These are phyloP conservation scores for Drosophila anomalata DNA, from an alignment of 2,888 invertebrate genomes.

Conservation along the genomic window DNA sequence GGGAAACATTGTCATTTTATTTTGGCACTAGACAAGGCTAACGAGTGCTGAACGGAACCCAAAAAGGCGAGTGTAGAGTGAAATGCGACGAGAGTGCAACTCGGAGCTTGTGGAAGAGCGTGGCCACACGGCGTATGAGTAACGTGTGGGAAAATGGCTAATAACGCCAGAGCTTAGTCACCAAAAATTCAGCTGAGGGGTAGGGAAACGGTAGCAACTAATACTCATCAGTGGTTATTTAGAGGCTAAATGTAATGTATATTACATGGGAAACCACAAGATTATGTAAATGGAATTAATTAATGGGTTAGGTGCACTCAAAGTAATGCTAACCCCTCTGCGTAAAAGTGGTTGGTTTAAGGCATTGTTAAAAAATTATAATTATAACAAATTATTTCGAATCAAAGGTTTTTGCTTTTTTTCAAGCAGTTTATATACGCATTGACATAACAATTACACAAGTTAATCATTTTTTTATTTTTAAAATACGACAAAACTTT, in stretches of 20 bases:
- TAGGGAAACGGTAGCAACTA: neutral
- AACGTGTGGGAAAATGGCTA: conserved; percentile 18
- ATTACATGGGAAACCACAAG: neutral
- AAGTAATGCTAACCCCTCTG: too few species aligned
- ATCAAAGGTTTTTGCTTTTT: too few species aligned
- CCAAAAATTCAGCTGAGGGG: neutral
- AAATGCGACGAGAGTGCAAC: conserved; percentile 17
- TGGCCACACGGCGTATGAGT: conserved; percentile 58
- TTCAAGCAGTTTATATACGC: too few species aligned
- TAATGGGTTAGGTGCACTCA: too few species aligned
- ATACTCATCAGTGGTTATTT: neutral
- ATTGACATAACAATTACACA: too few species aligned
- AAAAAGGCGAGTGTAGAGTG: conserved; percentile 6
- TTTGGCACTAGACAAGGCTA: conserved; percentile 57
- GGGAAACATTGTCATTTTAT: conserved; percentile 65
- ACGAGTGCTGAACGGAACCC: conserved; percentile 37
- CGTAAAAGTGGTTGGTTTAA: too few species aligned
- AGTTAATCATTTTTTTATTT: too few species aligned
- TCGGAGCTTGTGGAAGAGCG: conserved; percentile 19
- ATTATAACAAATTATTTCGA: too few species aligned
- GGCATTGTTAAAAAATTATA: too few species aligned
- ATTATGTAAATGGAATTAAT: too few species aligned
- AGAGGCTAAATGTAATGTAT: neutral
- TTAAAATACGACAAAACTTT: too few species aligned
- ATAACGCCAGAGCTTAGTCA: neutral